Evolutionary conservation across 2,888 invertebrate species (phyloP).

Genomic region (Phrixothrix hirtus): DNA sequence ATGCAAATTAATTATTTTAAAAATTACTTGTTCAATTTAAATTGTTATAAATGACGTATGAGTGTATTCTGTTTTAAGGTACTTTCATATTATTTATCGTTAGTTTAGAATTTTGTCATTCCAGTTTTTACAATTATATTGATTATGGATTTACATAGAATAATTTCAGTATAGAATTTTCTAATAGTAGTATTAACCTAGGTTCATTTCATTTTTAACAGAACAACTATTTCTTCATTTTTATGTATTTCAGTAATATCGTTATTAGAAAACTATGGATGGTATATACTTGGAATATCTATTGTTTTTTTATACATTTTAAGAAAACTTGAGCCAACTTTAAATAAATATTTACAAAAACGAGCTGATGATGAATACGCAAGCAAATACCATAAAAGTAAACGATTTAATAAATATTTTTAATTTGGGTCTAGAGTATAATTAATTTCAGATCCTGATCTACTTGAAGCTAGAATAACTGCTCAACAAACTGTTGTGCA

Average conservation of each 20-base stretch:
- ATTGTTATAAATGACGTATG: no score
- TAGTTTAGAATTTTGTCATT: no score
- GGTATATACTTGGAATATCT: constrained; percentile 50
- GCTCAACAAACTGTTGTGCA: constrained; percentile 52
- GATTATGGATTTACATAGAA: no score
- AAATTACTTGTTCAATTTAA: no score
- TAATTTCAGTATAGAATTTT: no score
- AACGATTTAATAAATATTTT: constrained; percentile 14
- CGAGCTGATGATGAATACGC: constrained; percentile 52
- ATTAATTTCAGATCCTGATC: constrained; percentile 54
- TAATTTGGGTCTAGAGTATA: constrained; percentile 1
- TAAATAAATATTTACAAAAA: constrained; percentile 46
- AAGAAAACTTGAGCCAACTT: constrained; percentile 48
- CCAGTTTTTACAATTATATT: not conserved
- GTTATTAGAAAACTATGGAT: constrained; percentile 48
- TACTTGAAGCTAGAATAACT: constrained; percentile 46
- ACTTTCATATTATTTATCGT: no score
- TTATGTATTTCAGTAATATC: constrained; percentile 33
- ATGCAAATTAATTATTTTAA: no score
- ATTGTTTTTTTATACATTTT: constrained; percentile 47
- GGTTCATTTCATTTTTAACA: not conserved
- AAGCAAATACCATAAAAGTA: constrained; percentile 58
- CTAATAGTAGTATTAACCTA: no score
- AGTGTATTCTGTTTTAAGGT: no score
- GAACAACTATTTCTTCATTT: not conserved